A percentile compares a stretch with the other conserved stretches of the same genome.
Conservation (phyloP, 2,888 invertebrate species). For the Orchestes rusci region DNA sequence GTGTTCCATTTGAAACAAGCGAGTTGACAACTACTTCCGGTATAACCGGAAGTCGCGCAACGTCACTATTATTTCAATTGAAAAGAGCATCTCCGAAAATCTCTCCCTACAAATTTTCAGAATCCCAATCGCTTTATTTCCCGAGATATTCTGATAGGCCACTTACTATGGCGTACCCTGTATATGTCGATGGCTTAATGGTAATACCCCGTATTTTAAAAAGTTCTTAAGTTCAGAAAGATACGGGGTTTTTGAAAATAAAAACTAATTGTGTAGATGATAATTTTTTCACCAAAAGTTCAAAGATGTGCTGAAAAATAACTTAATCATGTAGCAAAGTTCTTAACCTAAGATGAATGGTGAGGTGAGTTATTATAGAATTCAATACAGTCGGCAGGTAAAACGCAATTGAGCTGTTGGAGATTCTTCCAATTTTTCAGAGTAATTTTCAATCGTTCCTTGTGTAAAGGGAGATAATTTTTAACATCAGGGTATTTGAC, state of each 20-base stretch:
- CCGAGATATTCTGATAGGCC: too few relatives aligned
- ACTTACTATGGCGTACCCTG: too few relatives aligned
- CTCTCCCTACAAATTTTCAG: too few relatives aligned
- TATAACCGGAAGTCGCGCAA: too few relatives aligned
- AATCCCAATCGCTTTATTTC: too few relatives aligned
- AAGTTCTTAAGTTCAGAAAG: not conserved
- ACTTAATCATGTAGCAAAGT: not conserved
- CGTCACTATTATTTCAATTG: too few relatives aligned
- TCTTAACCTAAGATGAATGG: not conserved
- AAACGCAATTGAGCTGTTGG: conserved; percentile 8
- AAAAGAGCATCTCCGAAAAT: too few relatives aligned
- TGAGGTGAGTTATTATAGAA: conserved; percentile 10
- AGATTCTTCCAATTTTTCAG: conserved; percentile 10
- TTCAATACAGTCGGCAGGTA: conserved; percentile 10
- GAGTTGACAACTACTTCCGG: too few relatives aligned
- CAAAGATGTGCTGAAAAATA: not conserved
- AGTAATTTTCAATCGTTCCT: conserved; percentile 9
- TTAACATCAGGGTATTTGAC: conserved; percentile 2
- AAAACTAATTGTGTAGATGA: not conserved
- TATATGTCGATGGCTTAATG: too few relatives aligned
- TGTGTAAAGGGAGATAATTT: conserved; percentile 6
- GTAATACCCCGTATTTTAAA: too few relatives aligned
- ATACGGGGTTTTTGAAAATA: not conserved
- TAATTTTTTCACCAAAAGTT: not conserved
- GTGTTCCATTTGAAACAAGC: too few relatives aligned